Conservation (phyloP, 2,113 vertebrate genomes). For the Eptesicus fuscus region DNA sequence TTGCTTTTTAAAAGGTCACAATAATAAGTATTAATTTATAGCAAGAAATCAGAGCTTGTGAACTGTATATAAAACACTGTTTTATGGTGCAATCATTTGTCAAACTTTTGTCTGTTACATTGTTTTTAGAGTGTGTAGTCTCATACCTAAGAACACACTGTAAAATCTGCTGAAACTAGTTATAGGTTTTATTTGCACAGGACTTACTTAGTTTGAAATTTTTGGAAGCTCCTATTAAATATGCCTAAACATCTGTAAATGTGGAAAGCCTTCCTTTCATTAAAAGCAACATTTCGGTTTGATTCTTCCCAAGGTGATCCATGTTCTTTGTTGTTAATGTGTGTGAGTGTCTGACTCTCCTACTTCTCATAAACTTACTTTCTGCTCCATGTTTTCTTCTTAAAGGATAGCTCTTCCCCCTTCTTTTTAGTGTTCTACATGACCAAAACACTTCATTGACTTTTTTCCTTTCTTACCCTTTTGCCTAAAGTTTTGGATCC, state of each 20-base stretch:
- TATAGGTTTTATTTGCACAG: slow-evolving; percentile 85
- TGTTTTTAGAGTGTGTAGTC: slow-evolving; percentile 79
- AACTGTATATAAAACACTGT: slow-evolving; percentile 88
- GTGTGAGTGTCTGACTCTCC: slow-evolving; percentile 73
- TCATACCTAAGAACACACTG: slow-evolving; percentile 83
- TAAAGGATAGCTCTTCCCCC: slow-evolving; percentile 65
- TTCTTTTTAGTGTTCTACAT: slow-evolving; percentile 51
- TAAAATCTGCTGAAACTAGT: slow-evolving; percentile 85
- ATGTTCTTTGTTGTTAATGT: slow-evolving; percentile 74
- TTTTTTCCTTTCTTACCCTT: slow-evolving; percentile 28
- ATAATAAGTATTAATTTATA: slow-evolving; percentile 85
- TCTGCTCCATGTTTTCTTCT: slow-evolving; percentile 71
- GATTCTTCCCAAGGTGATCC: slow-evolving; percentile 81
- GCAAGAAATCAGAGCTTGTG: slow-evolving; percentile 82
- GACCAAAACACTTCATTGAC: slow-evolving; percentile 60
- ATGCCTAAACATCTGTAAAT: slow-evolving; percentile 76
- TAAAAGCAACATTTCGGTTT: slow-evolving; percentile 76
- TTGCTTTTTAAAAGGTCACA: slow-evolving; percentile 82
- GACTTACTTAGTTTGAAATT: slow-evolving; percentile 75
- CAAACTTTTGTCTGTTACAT: slow-evolving; percentile 81
- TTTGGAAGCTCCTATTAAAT: slow-evolving; percentile 76
- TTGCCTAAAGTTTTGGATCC: slow-evolving; percentile 66
- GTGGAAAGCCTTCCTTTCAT: slow-evolving; percentile 71
- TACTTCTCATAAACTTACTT: slow-evolving; percentile 54
- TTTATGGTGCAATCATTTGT: slow-evolving; percentile 86